Percentiles rank a stretch among this genome's conserved stretches.
Conservation (phyloP, 2,113 vertebrate species). For the Dicerorhinus sumatrensis region DNA sequence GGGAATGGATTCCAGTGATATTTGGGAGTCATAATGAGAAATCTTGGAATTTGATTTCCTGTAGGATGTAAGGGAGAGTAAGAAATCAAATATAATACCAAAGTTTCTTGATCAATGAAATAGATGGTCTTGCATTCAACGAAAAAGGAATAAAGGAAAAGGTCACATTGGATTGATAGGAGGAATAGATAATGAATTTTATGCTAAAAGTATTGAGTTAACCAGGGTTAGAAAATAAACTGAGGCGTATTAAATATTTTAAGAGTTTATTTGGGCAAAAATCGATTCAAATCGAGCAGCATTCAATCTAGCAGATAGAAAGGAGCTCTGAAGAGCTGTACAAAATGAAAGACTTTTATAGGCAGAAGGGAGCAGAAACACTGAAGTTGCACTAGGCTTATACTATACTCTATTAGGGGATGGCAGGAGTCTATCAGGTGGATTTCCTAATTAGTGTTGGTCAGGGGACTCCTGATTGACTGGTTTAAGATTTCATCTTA, state of each 20-base stretch:
- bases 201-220: neutral
- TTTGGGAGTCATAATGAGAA: neutral
- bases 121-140: neutral
- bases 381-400: neutral
- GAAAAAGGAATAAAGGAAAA: neutral
- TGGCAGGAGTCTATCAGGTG: neutral
- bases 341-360: neutral
- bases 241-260: neutral
- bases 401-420: neutral
- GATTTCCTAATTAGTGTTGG: neutral
- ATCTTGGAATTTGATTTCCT: neutral
- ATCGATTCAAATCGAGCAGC: neutral
- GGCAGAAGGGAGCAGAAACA: neutral
- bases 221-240: neutral
- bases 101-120: neutral
- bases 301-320: neutral
- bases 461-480: neutral
- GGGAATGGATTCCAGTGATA: neutral
- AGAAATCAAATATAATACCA: neutral
- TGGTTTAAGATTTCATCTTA: neutral
- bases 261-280: neutral
- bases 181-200: neutral
- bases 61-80: neutral
- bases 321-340: neutral
- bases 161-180: neutral